These are phyloP conservation scores for Drosophila santomea DNA, from an alignment of 1,140 invertebrate species.

Conservation along the genomic window DNA sequence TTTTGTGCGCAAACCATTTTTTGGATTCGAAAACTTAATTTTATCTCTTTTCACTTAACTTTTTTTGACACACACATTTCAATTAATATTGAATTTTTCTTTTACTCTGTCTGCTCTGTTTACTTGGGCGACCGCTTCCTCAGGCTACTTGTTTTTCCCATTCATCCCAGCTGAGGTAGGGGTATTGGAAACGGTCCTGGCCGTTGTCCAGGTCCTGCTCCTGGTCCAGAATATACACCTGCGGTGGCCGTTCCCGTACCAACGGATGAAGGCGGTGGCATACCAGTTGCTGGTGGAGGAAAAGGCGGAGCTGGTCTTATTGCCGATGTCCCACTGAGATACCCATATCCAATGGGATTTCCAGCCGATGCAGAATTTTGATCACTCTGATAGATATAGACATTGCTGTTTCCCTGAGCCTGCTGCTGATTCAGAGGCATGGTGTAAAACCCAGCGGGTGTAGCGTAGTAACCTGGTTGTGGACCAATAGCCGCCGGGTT, in stretches of 20 bases:
- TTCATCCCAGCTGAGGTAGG: slow-evolving; percentile 34
- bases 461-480: slow-evolving; percentile 39
- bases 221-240: slow-evolving; percentile 36
- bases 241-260: slow-evolving; percentile 35
- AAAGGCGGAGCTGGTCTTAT: slow-evolving; percentile 11
- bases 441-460: slow-evolving; percentile 50
- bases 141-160: slow-evolving; percentile 12
- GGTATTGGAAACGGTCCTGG: slow-evolving; percentile 35
- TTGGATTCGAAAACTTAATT: neutral
- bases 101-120: slow-evolving; percentile 76
- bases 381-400: slow-evolving; percentile 70
- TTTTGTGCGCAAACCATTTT: no score
- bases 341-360: slow-evolving; percentile 47
- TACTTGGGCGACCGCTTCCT: slow-evolving; percentile 67
- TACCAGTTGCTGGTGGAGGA: slow-evolving; percentile 9
- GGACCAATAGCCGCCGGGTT: slow-evolving; percentile 56
- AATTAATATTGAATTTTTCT: slow-evolving; percentile 84
- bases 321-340: slow-evolving; percentile 25
- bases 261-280: slow-evolving; percentile 8
- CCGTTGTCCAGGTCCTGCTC: slow-evolving; percentile 17
- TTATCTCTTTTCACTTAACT: slow-evolving; percentile 17
- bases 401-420: slow-evolving; percentile 69
- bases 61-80: slow-evolving; percentile 65
- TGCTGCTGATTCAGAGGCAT: slow-evolving; percentile 48
- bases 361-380: slow-evolving; percentile 44